Percentiles rank a stretch among this genome's conserved stretches.
Conservation (phyloP, 2,888 invertebrate genomes). For the Melanostoma mellinum region DNA sequence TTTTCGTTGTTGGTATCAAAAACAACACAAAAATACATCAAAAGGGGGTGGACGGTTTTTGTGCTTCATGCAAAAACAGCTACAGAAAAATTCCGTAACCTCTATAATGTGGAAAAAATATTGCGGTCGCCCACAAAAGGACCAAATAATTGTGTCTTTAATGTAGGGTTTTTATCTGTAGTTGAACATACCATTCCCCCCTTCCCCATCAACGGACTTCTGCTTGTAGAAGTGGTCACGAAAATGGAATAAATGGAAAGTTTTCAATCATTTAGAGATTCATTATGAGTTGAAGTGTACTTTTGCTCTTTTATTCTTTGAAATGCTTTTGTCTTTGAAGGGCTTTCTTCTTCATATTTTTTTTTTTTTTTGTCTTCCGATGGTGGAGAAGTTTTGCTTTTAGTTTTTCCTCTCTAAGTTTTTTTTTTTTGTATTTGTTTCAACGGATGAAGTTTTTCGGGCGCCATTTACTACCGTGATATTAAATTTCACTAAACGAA, state of each 20-base stretch:
- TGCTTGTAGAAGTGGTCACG: constrained; percentile 11
- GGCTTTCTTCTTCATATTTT: constrained; percentile 11
- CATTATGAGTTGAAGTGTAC: constrained; percentile 64
- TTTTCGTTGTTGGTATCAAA: constrained; percentile 41
- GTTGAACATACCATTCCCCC: not conserved
- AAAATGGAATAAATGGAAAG: constrained; percentile 66
- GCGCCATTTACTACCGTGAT: too few relatives aligned
- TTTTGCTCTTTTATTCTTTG: constrained; percentile 34
- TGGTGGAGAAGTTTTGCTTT: not conserved
- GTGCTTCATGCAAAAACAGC: not conserved
- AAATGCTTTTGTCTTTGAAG: constrained; percentile 46
- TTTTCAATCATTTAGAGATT: constrained; percentile 72
- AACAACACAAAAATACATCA: constrained; percentile 32
- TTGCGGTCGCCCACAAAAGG: constrained; percentile 63
- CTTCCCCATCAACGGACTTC: not conserved
- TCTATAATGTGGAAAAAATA: constrained; percentile 52
- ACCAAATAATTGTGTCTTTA: constrained; percentile 66
- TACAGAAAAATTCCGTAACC: constrained; percentile 31
- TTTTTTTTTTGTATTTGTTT: not conserved
- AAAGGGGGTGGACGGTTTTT: constrained; percentile 22
- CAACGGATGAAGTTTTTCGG: not conserved
- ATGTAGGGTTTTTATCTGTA: constrained; percentile 21
- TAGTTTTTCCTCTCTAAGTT: not conserved
- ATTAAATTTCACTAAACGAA: too few relatives aligned
- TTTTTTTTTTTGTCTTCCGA: constrained; percentile 13